These are phyloP conservation scores for Callimorpha dominula DNA, from an alignment of 2,888 invertebrate species.

Conservation along the genomic window DNA sequence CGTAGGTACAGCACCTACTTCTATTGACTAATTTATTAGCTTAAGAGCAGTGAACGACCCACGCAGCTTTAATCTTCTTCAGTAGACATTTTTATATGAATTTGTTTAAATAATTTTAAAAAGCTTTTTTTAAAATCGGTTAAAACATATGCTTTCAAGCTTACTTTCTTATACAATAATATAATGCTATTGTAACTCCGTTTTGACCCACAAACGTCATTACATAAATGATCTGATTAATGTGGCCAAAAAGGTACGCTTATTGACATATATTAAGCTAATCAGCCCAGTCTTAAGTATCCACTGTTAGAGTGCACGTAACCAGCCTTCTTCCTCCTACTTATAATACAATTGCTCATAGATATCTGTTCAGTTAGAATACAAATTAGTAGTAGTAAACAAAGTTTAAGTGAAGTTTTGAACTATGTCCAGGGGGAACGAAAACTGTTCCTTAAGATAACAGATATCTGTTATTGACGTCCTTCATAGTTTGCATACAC, in stretches of 20 bases:
- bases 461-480: conserved; percentile 47
- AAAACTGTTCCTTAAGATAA: conserved; percentile 25
- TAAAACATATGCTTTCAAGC: background rate
- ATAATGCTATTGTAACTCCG: background rate
- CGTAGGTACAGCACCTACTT: too few relatives aligned
- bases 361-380: background rate
- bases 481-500: conserved; percentile 32
- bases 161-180: background rate
- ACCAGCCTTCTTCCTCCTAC: background rate
- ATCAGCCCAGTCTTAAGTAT: too few relatives aligned
- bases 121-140: background rate
- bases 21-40: too few relatives aligned
- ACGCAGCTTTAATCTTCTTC: too few relatives aligned
- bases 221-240: background rate
- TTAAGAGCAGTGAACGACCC: too few relatives aligned
- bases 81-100: too few relatives aligned
- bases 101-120: background rate
- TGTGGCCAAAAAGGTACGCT: background rate
- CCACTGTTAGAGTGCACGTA: too few relatives aligned
- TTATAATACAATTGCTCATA: background rate
- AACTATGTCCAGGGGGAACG: conserved; percentile 29
- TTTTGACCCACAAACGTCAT: background rate
- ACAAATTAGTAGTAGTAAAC: conserved; percentile 6
- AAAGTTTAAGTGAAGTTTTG: conserved; percentile 31
- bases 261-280: too few relatives aligned